Evolutionary conservation across 2,797 vertebrate genomes (phyloP).

Genomic region (Euphonia xanthogaster): DNA sequence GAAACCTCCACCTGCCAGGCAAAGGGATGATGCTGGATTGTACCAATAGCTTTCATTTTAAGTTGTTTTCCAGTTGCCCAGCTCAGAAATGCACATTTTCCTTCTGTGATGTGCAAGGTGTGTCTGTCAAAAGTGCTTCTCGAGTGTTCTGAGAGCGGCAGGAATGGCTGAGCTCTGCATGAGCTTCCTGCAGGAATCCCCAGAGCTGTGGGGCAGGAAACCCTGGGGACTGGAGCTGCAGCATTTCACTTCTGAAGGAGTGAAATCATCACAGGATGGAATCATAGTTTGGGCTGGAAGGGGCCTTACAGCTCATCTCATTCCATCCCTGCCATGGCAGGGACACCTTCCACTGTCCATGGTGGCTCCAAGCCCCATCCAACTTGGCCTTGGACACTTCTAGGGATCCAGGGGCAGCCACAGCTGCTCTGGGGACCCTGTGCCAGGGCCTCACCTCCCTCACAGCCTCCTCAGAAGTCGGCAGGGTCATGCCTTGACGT

Average conservation of each 20-base stretch:
- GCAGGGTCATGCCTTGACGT: neutral
- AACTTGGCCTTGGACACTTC: rapidly evolving
- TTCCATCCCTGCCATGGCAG: neutral
- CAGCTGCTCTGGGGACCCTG: neutral
- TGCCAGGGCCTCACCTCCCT: rapidly evolving
- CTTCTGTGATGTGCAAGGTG: rapidly evolving
- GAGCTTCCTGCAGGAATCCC: neutral
- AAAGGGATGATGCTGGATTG: neutral
- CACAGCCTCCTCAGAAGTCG: neutral
- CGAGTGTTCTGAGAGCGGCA: neutral
- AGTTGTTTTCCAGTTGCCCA: neutral
- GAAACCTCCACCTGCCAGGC: neutral
- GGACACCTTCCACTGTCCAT: rapidly evolving
- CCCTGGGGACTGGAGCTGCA: neutral
- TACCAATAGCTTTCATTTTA: neutral
- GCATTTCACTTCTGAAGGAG: neutral
- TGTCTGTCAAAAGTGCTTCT: neutral
- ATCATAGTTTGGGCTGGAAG: neutral
- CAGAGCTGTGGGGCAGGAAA: neutral
- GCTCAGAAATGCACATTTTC: neutral
- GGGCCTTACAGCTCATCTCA: too few species aligned
- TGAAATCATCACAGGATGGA: neutral
- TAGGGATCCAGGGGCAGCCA: neutral
- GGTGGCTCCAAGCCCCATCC: rapidly evolving
- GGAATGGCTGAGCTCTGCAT: neutral